These are phyloP conservation scores for Aulostomus chinensis DNA, from an alignment of 2,797 vertebrate genomes.

Conservation along the genomic window DNA sequence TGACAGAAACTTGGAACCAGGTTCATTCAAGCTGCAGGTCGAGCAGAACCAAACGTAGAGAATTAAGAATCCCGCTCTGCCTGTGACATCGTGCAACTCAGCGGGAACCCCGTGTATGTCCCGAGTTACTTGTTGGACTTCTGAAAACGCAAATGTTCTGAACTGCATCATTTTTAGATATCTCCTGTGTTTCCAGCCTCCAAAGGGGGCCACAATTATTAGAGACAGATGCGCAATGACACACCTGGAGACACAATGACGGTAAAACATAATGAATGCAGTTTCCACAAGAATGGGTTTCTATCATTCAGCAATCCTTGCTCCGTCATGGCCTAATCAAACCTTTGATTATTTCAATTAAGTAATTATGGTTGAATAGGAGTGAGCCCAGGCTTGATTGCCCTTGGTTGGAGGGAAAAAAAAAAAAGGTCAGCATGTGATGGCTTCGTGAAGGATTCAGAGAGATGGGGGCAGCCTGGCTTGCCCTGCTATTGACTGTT, in stretches of 20 bases:
- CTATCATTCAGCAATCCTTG: constrained; percentile 38
- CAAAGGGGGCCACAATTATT: constrained; percentile 6
- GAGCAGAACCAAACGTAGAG: too few relatives aligned
- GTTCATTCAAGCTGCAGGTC: too few relatives aligned
- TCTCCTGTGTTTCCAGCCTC: constrained; percentile 6
- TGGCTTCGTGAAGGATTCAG: constrained; percentile 6
- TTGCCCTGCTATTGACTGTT: constrained; percentile 13
- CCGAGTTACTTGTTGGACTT: too few relatives aligned
- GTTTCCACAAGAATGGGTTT: constrained; percentile 45
- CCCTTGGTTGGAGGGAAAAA: constrained; percentile 34
- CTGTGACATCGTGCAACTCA: too few relatives aligned
- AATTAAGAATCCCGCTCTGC: too few relatives aligned
- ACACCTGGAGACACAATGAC: constrained; percentile 20
- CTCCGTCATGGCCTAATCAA: constrained; percentile 47
- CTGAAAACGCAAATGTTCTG: too few relatives aligned
- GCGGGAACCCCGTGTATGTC: too few relatives aligned
- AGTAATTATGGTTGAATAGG: constrained; percentile 36
- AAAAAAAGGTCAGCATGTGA: constrained; percentile 23
- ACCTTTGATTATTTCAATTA: constrained; percentile 58
- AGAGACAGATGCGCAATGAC: constrained; percentile 5
- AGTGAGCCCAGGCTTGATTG: constrained; percentile 45
- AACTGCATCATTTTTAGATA: too few relatives aligned
- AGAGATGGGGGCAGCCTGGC: constrained; percentile 6
- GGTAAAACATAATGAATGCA: constrained; percentile 19
- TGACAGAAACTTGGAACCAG: too few relatives aligned